Conservation (phyloP, 2,113 vertebrate genomes). For the Poecile atricapillus region DNA sequence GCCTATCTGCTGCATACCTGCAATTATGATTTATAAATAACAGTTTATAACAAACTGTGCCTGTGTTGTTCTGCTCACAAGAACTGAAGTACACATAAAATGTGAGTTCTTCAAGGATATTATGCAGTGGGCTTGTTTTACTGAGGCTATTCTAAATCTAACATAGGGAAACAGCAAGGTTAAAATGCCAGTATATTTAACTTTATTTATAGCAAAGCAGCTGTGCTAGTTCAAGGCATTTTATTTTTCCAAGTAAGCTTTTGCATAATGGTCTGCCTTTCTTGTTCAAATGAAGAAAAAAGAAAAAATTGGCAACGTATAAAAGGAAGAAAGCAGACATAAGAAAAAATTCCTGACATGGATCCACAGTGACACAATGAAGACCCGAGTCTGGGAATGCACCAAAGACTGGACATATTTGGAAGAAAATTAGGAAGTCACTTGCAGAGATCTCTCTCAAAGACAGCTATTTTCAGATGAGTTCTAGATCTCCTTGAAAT, state of each 20-base stretch:
- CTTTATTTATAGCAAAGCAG: constrained; percentile 28
- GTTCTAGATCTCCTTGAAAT: neutral
- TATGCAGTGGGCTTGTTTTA: neutral
- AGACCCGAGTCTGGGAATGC: neutral
- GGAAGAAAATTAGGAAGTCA: constrained; percentile 16
- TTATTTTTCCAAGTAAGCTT: constrained; percentile 34
- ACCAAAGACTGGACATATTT: neutral
- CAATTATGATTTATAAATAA: neutral
- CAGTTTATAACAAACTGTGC: neutral
- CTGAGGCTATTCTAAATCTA: neutral
- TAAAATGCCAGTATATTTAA: neutral
- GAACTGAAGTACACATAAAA: neutral
- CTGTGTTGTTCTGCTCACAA: neutral
- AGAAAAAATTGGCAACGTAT: neutral
- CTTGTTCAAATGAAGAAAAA: constrained; percentile 3
- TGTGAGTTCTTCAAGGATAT: neutral
- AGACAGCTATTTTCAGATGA: neutral
- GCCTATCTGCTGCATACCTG: neutral
- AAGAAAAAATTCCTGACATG: constrained; percentile 48
- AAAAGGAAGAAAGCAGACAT: constrained; percentile 43
- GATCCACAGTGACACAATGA: constrained; percentile 30
- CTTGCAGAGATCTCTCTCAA: neutral
- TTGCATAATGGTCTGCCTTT: neutral
- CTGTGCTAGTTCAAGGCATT: constrained; percentile 16
- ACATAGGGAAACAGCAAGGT: neutral